Evolutionary conservation across 2,113 vertebrate species (phyloP).

Genomic region (Lipophrys pholis): DNA sequence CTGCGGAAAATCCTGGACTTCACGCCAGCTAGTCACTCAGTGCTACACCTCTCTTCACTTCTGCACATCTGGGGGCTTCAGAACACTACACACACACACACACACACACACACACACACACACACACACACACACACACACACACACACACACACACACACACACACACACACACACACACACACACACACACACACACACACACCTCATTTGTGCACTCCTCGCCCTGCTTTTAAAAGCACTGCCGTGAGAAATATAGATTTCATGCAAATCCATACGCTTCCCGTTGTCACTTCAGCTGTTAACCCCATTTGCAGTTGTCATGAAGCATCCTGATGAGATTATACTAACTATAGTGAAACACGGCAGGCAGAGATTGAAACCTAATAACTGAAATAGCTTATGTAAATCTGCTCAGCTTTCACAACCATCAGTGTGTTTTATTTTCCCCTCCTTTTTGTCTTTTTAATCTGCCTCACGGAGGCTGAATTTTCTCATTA

Average conservation of each 20-base stretch:
- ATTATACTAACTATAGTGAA: constrained; percentile 43
- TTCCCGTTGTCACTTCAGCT: constrained; percentile 9
- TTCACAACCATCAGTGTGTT: constrained; percentile 31
- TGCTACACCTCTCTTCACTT: no score
- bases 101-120: no score
- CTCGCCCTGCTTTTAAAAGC: constrained; percentile 3
- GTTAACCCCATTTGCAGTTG: constrained; percentile 10
- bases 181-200: no score
- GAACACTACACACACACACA: no score
- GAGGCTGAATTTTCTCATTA: constrained; percentile 37
- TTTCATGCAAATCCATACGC: constrained; percentile 10
- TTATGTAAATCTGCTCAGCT: constrained; percentile 59
- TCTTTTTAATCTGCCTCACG: constrained; percentile 12
- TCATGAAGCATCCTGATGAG: constrained; percentile 40
- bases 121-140: no score
- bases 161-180: no score
- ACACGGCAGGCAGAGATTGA: constrained; percentile 30
- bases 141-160: no score
- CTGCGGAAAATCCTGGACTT: no score
- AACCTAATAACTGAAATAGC: constrained; percentile 54
- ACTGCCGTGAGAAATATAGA: background rate
- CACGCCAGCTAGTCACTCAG: no score
- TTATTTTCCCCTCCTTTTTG: background rate
- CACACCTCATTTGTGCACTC: no score
- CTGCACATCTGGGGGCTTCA: no score